phyloP scores from a whole-genome alignment of 2,888 invertebrate species.

The Drosophila barbarae region DNA sequence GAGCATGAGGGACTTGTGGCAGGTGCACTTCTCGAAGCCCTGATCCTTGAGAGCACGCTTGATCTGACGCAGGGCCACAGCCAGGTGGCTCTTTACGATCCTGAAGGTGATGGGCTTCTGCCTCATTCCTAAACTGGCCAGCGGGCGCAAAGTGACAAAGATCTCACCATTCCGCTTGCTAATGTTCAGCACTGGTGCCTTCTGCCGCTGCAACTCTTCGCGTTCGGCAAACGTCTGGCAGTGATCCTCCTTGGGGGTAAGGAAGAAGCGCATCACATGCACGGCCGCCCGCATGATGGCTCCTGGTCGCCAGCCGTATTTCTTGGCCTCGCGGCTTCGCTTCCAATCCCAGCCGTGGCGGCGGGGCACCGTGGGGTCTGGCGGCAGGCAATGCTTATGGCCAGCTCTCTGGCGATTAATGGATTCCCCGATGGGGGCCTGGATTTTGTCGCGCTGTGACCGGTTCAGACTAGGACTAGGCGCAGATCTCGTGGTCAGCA shows the following conservation, averaged over 20 bases:
- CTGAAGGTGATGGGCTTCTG: constrained; percentile 84
- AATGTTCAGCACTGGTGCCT: constrained; percentile 83
- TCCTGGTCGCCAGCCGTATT: constrained; percentile 78
- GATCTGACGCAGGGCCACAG: constrained; percentile 81
- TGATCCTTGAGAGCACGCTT: constrained; percentile 81
- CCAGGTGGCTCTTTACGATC: constrained; percentile 82
- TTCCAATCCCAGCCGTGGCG: constrained; percentile 87
- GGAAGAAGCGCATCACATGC: constrained; percentile 76
- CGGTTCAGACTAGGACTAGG: too few relatives aligned
- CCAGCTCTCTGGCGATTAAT: constrained; percentile 78
- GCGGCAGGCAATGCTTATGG: constrained; percentile 82
- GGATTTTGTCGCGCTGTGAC: background rate
- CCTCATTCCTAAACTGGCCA: background rate
- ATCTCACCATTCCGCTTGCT: constrained; percentile 84
- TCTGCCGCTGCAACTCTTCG: constrained; percentile 28
- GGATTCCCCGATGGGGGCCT: too few relatives aligned
- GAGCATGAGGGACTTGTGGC: constrained; percentile 80
- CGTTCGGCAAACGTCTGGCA: constrained; percentile 61
- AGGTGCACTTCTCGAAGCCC: constrained; percentile 81
- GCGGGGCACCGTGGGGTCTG: constrained; percentile 81
- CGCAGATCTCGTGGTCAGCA: background rate
- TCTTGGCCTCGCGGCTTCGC: constrained; percentile 51
- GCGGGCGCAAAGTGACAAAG: constrained; percentile 78
- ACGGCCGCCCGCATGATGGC: constrained; percentile 74
- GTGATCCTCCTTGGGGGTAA: constrained; percentile 47